Evolutionary conservation across 2,797 vertebrate species (phyloP), one percentile per base, ranked within the genome.

Genomic region (Pagetopsis macropterus): DNA sequence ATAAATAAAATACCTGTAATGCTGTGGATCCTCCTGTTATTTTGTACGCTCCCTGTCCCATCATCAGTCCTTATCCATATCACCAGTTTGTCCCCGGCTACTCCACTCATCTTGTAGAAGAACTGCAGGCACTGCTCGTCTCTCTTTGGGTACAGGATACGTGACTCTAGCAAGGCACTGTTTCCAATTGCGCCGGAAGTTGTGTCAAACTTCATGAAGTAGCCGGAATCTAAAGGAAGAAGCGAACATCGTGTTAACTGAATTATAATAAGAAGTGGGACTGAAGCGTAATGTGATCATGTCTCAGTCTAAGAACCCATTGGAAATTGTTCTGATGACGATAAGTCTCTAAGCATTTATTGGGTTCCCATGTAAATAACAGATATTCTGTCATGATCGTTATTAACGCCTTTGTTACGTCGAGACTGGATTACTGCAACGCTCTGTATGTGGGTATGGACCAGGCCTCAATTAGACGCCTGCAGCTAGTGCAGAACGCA

Each of bases 41-140:
- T 95, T 33, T 85, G 82, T 44, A 96, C 72, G 0, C 50, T 89
- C 55, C 96, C 96, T 0, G 95, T 92, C 45, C 95, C 89, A 21
- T 97, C 96, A 19, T 97, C 95, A 12, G 89, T 90, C 71, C 90
- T 94, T 67, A 96, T 71, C 97, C 96, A 98, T 73, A 97, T 49
- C 12, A 91, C 77, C 16, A 98, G 91, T 49, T 89, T 92, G 82
- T 98, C 96, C 12, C 80, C 89, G 11, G 75, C 58, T 7, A 83
- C 88, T 79, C 96, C 95, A 0, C 89, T 94, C 89, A 94, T 96
- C 88, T 87, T 96, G 17, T 97, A 98, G 91, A 97, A 98, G 85
- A 98, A 97, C 83, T 97, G 95, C 61, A 98, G 94, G 56, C 97
- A 98, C 84, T 97, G 96, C 45, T 95, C 84, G 6, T 80, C 91